Conservation (phyloP, 2,888 invertebrate species). For the Entomobrya multifasciata region DNA sequence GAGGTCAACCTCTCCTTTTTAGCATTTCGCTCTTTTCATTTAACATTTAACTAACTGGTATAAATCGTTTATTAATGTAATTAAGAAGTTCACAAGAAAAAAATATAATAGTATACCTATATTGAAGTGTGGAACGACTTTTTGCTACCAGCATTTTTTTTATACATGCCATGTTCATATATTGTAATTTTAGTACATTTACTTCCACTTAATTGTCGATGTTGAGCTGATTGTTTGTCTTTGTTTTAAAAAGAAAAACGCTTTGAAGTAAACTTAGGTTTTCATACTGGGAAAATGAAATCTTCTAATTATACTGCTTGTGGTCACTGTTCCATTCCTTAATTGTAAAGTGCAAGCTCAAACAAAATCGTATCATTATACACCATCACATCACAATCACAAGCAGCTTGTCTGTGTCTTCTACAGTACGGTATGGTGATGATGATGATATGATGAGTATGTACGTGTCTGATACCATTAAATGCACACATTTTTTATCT, state of each 20-base stretch:
- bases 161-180: too few relatives aligned
- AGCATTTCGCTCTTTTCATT: background rate
- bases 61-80: slow-evolving; percentile 37
- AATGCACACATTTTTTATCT: background rate
- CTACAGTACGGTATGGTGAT: background rate
- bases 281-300: slow-evolving; percentile 35
- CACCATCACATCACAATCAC: slow-evolving; percentile 17
- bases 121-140: background rate
- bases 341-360: slow-evolving; percentile 63
- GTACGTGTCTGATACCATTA: background rate
- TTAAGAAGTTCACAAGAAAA: slow-evolving; percentile 56
- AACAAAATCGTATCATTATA: slow-evolving; percentile 40
- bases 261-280: background rate
- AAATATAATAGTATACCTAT: slow-evolving; percentile 15
- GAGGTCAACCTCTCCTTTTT: slow-evolving; percentile 60
- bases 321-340: slow-evolving; percentile 71
- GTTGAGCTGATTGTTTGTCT: slow-evolving; percentile 19
- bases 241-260: background rate
- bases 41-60: too few relatives aligned
- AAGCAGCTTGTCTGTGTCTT: background rate
- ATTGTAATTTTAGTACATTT: too few relatives aligned
- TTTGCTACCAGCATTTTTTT: background rate
- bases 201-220: slow-evolving; percentile 2
- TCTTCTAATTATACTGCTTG: slow-evolving; percentile 63
- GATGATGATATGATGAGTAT: background rate